phyloP scores from a whole-genome alignment of 2,888 invertebrate genomes.

The Eilema sororculum region DNA sequence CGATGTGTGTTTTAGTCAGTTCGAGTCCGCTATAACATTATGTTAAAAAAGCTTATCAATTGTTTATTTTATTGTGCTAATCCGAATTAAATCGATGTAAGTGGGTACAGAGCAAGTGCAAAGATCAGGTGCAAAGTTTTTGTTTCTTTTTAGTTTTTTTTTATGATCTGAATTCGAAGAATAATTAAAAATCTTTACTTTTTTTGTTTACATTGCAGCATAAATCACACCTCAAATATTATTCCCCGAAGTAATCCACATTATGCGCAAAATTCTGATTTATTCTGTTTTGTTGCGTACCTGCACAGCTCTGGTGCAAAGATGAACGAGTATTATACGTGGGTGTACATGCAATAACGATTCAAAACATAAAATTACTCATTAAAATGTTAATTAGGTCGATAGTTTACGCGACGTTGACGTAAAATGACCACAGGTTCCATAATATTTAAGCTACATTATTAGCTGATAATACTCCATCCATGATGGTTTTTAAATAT shows the following conservation, averaged over 20 bases:
- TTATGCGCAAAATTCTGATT: not conserved
- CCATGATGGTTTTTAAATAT: conserved; percentile 16
- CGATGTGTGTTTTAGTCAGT: too few species aligned
- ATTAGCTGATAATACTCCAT: conserved; percentile 32
- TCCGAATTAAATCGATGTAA: too few species aligned
- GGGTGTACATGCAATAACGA: conserved; percentile 49
- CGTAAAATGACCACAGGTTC: conserved; percentile 42
- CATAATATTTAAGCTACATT: conserved; percentile 44
- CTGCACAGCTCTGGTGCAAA: conserved; percentile 21
- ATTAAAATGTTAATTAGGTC: conserved; percentile 62
- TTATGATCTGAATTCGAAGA: too few species aligned
- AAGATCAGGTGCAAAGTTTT: too few species aligned
- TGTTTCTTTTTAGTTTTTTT: too few species aligned
- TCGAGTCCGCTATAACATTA: too few species aligned
- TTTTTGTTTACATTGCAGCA: too few species aligned
- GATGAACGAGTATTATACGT: conserved; percentile 29
- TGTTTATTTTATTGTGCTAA: too few species aligned
- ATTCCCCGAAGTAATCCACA: not conserved
- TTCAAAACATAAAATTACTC: conserved; percentile 56
- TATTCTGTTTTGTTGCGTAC: too few species aligned
- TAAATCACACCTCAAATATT: not conserved
- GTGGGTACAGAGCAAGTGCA: too few species aligned
- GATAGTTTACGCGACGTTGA: conserved; percentile 53
- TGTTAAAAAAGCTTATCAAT: too few species aligned
- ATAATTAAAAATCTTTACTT: too few species aligned